These are phyloP conservation scores for Tinea pellionella DNA, from an alignment of 2,888 invertebrate genomes.

Conservation along the genomic window DNA sequence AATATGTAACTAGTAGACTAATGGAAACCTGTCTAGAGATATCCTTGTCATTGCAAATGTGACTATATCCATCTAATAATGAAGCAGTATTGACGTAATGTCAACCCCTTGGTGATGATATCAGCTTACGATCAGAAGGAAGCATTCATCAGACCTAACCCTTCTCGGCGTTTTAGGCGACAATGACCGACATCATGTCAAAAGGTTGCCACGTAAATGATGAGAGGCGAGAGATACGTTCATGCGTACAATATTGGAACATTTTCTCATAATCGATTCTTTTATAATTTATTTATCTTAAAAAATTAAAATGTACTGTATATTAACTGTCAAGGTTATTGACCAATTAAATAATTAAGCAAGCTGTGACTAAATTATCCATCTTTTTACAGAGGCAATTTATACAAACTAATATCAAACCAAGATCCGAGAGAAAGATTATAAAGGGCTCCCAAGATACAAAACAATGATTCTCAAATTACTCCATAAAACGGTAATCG, in stretches of 20 bases:
- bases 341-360: neutral
- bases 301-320: no score
- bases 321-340: no score
- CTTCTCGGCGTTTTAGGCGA: neutral
- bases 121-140: constrained; percentile 37
- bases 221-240: neutral
- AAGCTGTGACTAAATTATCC: neutral
- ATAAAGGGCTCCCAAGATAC: constrained; percentile 11
- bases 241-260: neutral
- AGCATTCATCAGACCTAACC: constrained; percentile 38
- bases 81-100: constrained; percentile 31
- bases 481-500: constrained; percentile 48
- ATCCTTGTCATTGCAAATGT: constrained; percentile 11
- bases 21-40: neutral
- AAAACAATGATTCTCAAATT: constrained; percentile 34
- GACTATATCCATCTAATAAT: constrained; percentile 8
- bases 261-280: no score
- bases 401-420: neutral
- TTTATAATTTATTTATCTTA: no score
- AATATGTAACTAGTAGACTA: neutral
- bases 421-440: constrained; percentile 6
- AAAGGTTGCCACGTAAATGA: constrained; percentile 8
- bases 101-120: constrained; percentile 34
- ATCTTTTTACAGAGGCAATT: neutral
- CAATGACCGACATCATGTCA: constrained; percentile 11